Evolutionary conservation across 2,888 invertebrate species (phyloP), one percentile per base, ranked within the genome.

Genomic region (Lysandra bellargus): DNA sequence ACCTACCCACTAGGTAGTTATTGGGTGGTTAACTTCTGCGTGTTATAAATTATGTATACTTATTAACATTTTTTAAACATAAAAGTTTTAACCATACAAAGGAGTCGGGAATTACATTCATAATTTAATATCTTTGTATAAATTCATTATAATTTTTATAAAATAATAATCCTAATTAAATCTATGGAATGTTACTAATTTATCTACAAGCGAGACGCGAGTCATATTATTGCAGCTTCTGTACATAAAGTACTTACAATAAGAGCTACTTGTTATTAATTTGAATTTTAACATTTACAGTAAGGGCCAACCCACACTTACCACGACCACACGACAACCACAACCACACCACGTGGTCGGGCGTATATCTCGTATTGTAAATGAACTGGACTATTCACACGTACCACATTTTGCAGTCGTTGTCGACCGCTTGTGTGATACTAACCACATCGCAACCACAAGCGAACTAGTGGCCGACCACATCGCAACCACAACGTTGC

Each of bases 101-200:
- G 12, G 12, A 30, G 12, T 9, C 4, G 5, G 23, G 64, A 30
- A 30, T 9, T 33, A 2, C n/a, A 6, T 61, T 23, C 61, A 7
- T 23, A 61, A 64, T 9, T 69, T 69, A 12, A 69, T 14, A 14
- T 37, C 17, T 69, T 69, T 33, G 69, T 69, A 33, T 69, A 69
- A 69, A 37, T 69, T 69, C 12, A 69, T 14, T 69, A 69, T 2
- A 61, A 23, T 61, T 23, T 64, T 33, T 64, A 30, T 33, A 69
- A 69, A 14, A 17, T 69, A 17, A 37, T 12, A 69, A 69, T 69
- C 69, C 33, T 69, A 69, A 69, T 37, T 64, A n/a, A 30, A 64
- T 17, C 37, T 37, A 69, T 69, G 69, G 69, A 69, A 69, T 69
- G 69, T 69, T 69, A 37, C 33, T 69, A 37, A 33, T 69, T 69